Evolutionary conservation across 2,888 invertebrate species (phyloP), one percentile per base, ranked within the genome.

Genomic region (Eupithecia subfuscata): DNA sequence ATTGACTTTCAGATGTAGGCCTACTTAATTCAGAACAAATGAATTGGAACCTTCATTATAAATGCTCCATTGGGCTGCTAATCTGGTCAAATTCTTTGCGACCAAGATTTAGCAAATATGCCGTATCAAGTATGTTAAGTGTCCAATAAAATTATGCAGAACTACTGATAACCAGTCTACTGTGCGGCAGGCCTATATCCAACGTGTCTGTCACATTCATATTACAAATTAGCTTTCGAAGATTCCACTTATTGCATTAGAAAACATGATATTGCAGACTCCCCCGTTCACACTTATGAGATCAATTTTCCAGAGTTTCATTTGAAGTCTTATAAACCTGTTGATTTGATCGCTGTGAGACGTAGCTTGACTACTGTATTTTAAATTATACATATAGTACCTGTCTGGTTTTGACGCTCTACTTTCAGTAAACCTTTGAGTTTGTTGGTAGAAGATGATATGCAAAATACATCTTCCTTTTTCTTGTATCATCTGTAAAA

Each of bases 151-250:
- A 40, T 40, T 67, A 67, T 68, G 72, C 30, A 48, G 14, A 60
- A 22, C 56, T 76, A 73, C 71, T 73, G 67, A 16, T 25, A 60
- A 48, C 30, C 52, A 67, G 14, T 16, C 65, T 45, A 45, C 34
- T 69, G 43, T 65, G 56, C 40, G 64, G 40, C 45, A 56, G 71
- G 75, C 75, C 80, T 77, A 71, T 80, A 76, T 79, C 63, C 71
- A 70, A 73, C 71, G 56, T 75, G 69, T 64, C 76, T 78, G 74
- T 79, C 79, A 56, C 22, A 22, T 56, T 79, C 79, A 56, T 11
- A 22, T 56, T 48, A 80, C 77, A 81, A 81, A 80, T 81, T 80
- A 80, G 70, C 79, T 80, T 80, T 80, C 80, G 69, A 78, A 74
- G 78, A 76, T 77, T 79, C 80, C 79, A 74, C 75, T 76, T 73